These are phyloP conservation scores for Bradysia coprophila DNA, from an alignment of 1,140 invertebrate species.

Conservation along the genomic window DNA sequence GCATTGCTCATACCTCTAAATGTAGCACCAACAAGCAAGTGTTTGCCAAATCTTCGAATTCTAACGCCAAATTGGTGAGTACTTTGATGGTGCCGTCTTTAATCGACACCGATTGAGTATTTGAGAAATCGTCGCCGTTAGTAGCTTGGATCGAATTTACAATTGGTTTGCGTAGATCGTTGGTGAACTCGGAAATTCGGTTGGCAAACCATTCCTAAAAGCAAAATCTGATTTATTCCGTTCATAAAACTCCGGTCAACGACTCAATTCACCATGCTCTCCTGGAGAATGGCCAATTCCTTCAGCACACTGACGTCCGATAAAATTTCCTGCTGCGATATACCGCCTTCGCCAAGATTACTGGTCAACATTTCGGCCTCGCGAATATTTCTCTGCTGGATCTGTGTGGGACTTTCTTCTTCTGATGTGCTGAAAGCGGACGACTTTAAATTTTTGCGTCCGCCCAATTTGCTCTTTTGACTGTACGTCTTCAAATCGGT, in stretches of 20 bases:
- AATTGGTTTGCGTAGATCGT: slow-evolving; percentile 25
- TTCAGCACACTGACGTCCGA: slow-evolving; percentile 56
- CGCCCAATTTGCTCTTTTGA: slow-evolving; percentile 19
- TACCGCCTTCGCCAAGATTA: slow-evolving; percentile 68
- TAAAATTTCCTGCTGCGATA: slow-evolving; percentile 69
- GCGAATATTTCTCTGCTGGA: slow-evolving; percentile 60
- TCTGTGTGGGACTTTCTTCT: slow-evolving; percentile 54
- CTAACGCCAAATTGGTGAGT: slow-evolving; percentile 43
- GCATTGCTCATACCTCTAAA: slow-evolving; percentile 64
- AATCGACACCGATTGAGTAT: slow-evolving; percentile 11
- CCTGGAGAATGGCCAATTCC: slow-evolving; percentile 72
- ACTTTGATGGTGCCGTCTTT: slow-evolving; percentile 24
- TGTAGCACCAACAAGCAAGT: slow-evolving; percentile 81
- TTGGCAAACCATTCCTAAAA: slow-evolving; percentile 44
- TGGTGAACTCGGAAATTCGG: slow-evolving; percentile 29
- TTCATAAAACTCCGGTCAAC: background rate
- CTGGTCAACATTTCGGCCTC: slow-evolving; percentile 85
- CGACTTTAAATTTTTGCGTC: slow-evolving; percentile 13
- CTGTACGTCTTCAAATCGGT: slow-evolving; percentile 46
- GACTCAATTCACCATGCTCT: slow-evolving; percentile 74
- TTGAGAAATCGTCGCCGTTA: slow-evolving; percentile 7
- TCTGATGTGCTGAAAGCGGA: slow-evolving; percentile 30
- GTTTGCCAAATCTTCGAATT: slow-evolving; percentile 77
- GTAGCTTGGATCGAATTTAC: slow-evolving; percentile 14
- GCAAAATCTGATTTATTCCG: background rate